Evolutionary conservation across 2,888 invertebrate genomes (phyloP).

Genomic region (Notocelia uddmanniana): DNA sequence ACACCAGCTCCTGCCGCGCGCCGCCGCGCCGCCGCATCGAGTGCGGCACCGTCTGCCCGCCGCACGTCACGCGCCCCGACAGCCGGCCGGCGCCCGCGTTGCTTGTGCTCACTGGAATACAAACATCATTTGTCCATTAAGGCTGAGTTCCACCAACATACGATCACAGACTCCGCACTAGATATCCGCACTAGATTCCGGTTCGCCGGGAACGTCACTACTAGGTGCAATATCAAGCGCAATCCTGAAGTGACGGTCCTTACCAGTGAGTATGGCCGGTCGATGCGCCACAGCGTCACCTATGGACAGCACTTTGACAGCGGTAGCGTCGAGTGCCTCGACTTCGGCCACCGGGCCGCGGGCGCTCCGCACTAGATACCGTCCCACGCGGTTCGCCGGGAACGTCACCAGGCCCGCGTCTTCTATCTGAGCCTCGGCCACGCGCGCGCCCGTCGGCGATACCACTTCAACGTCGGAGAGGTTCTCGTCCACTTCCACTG

Average conservation of each 20-base stretch:
- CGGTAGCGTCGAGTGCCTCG: slow-evolving; percentile 92
- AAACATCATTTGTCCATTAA: not conserved
- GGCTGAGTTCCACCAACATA: too few relatives aligned
- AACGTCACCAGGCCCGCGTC: slow-evolving; percentile 89
- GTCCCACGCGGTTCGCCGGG: slow-evolving; percentile 91
- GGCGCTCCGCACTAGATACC: slow-evolving; percentile 87
- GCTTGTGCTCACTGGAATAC: slow-evolving; percentile 87
- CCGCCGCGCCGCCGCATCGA: slow-evolving; percentile 91
- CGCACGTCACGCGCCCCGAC: slow-evolving; percentile 92
- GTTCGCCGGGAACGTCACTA: too few relatives aligned
- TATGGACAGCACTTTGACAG: slow-evolving; percentile 90
- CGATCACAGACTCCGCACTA: too few relatives aligned
- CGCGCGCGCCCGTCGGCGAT: slow-evolving; percentile 87
- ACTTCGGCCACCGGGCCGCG: slow-evolving; percentile 81
- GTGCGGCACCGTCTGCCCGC: slow-evolving; percentile 93
- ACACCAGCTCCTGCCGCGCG: slow-evolving; percentile 91
- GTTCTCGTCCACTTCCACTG: slow-evolving; percentile 87
- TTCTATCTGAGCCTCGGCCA: slow-evolving; percentile 87
- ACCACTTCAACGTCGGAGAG: slow-evolving; percentile 89
- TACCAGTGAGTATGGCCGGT: slow-evolving; percentile 91
- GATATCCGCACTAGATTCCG: too few relatives aligned
- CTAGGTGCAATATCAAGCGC: too few relatives aligned
- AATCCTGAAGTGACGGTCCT: slow-evolving; percentile 43
- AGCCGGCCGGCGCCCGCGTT: slow-evolving; percentile 95
- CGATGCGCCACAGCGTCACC: slow-evolving; percentile 92